phyloP scores from a whole-genome alignment of 2,113 vertebrate species.

The Phylloscopus whistleri region DNA sequence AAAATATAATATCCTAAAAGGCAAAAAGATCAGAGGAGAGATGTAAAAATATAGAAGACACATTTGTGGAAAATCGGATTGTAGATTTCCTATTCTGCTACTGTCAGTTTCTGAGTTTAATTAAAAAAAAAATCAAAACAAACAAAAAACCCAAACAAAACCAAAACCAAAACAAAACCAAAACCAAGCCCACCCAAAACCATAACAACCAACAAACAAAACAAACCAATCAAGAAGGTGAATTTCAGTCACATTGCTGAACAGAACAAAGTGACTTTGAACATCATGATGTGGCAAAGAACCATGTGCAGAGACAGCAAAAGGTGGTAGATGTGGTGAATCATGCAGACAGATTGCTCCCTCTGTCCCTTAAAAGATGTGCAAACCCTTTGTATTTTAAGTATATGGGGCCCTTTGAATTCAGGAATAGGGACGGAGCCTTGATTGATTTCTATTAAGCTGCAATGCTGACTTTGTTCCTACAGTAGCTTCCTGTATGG shows the following conservation, averaged over 20 bases:
- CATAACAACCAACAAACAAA: background rate
- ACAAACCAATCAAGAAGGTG: background rate
- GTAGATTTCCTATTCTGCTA: background rate
- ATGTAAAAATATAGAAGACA: background rate
- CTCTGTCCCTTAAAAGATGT: background rate
- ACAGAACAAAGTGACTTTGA: background rate
- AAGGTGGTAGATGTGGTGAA: background rate
- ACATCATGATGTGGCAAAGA: background rate
- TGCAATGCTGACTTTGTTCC: background rate
- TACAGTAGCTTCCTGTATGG: background rate
- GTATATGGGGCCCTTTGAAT: background rate
- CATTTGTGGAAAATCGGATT: background rate
- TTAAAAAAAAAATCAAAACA: background rate
- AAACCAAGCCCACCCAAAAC: too few species aligned
- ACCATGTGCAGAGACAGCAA: background rate
- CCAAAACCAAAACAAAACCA: background rate
- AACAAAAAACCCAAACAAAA: background rate
- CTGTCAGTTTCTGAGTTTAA: background rate
- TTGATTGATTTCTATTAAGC: background rate
- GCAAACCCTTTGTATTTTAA: background rate
- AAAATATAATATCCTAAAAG: background rate
- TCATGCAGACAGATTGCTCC: background rate
- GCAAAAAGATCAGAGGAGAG: background rate
- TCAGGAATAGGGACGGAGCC: background rate
- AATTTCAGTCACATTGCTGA: background rate